Conservation (phyloP, 2,888 invertebrate genomes). For the Candidula unifasciata region DNA sequence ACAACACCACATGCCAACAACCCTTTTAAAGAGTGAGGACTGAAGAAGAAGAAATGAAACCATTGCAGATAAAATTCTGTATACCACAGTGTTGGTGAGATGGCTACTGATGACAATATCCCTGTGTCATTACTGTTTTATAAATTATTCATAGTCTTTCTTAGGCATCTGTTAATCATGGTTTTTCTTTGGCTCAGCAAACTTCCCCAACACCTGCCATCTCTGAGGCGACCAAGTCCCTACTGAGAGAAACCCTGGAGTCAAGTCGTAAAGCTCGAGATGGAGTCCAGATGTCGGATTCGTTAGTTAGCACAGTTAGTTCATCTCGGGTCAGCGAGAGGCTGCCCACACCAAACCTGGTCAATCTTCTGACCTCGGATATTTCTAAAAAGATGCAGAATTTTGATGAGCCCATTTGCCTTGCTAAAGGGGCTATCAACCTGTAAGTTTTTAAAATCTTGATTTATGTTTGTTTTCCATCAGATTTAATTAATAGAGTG, state of each 20-base stretch:
- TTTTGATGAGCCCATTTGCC: not conserved
- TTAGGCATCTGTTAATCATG: no score
- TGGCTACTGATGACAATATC: no score
- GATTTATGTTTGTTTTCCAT: no score
- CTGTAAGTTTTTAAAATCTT: slow-evolving; percentile 13
- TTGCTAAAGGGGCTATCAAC: slow-evolving; percentile 12
- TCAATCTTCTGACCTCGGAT: slow-evolving; percentile 49
- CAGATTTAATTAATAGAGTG: no score
- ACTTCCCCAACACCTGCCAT: slow-evolving; percentile 33
- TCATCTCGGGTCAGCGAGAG: slow-evolving; percentile 34
- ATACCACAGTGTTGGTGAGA: no score
- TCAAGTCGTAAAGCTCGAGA: slow-evolving; percentile 49
- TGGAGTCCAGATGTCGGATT: not conserved
- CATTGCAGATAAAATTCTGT: no score
- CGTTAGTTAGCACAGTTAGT: not conserved
- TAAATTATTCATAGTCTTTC: no score
- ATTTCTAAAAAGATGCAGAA: slow-evolving; percentile 22
- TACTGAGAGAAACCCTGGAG: slow-evolving; percentile 54
- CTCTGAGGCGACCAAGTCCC: slow-evolving; percentile 53
- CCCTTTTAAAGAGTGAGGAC: no score
- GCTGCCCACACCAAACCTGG: slow-evolving; percentile 48
- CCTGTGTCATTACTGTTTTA: no score
- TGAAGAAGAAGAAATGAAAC: no score
- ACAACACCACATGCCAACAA: no score
- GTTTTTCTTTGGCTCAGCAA: slow-evolving; percentile 15